Percentiles rank a stretch among this genome's conserved stretches.
These are phyloP conservation scores for Arenaria interpres DNA, from an alignment of 2,113 vertebrate species.

Conservation along the genomic window DNA sequence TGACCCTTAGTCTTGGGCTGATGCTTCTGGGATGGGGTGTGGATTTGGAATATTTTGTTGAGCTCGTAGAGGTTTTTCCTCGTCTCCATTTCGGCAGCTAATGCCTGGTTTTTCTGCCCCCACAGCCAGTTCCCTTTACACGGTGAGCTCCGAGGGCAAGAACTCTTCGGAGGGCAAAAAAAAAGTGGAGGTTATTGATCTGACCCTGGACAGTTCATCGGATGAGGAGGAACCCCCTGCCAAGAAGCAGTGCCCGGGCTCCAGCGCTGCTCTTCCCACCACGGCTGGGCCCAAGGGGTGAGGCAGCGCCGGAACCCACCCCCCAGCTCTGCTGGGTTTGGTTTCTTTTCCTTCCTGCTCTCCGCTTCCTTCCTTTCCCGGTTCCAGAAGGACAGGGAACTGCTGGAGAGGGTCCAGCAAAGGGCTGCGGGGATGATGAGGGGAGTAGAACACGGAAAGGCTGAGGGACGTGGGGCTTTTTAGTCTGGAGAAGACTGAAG, in stretches of 20 bases:
- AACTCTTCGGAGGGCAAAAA: conserved; percentile 56
- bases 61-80: background rate
- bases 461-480: too few species aligned
- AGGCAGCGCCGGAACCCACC: background rate
- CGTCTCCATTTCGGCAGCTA: accelerated
- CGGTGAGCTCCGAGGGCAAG: conserved; percentile 50
- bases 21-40: background rate
- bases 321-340: background rate
- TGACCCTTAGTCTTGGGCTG: background rate
- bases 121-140: conserved; percentile 56
- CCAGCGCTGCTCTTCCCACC: background rate
- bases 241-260: conserved; percentile 67
- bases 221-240: conserved; percentile 66
- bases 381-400: too few species aligned
- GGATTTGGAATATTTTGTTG: background rate
- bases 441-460: too few species aligned
- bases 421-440: too few species aligned
- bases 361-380: background rate
- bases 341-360: background rate
- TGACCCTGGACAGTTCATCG: conserved; percentile 78
- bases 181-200: conserved; percentile 77
- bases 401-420: too few species aligned
- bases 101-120: background rate
- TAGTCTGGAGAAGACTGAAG: too few species aligned
- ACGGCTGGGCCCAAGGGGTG: conserved; percentile 71